These are phyloP conservation scores for Cyclargus thomasi DNA, from an alignment of 1,140 invertebrate species.

Conservation along the genomic window DNA sequence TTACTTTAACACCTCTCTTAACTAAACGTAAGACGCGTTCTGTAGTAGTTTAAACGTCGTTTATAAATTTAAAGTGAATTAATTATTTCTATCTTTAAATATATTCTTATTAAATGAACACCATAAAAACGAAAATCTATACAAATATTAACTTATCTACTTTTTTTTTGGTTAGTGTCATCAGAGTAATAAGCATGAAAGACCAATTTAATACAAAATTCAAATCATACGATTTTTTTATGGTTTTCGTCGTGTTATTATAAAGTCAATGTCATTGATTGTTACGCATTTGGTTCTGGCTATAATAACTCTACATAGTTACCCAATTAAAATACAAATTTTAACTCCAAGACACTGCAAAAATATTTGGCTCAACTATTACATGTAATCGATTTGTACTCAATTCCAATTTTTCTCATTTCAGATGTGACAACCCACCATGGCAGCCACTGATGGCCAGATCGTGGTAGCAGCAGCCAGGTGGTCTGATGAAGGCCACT, in stretches of 20 bases:
- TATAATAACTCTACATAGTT: background rate
- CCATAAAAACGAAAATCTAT: too few relatives aligned
- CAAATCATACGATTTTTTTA: background rate
- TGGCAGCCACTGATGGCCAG: constrained; percentile 90
- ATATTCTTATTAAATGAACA: too few relatives aligned
- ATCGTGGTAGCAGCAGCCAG: constrained; percentile 87
- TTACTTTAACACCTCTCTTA: too few relatives aligned
- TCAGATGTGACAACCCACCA: constrained; percentile 70
- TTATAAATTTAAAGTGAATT: too few relatives aligned
- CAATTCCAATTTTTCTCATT: constrained; percentile 30
- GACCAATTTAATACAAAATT: background rate
- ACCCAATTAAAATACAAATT: background rate
- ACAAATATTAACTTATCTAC: background rate
- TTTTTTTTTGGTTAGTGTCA: constrained; percentile 15
- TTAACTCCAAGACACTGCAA: background rate
- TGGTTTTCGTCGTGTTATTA: background rate
- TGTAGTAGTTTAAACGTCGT: too few relatives aligned
- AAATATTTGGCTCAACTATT: background rate
- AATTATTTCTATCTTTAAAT: too few relatives aligned
- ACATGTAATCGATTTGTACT: background rate
- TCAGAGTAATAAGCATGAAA: constrained; percentile 16
- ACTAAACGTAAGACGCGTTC: too few relatives aligned
- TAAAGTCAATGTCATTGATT: background rate
- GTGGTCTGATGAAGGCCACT: constrained; percentile 88
- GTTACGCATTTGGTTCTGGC: background rate